Evolutionary conservation across 2,797 vertebrate genomes (phyloP), one percentile per base, ranked within the genome.

Genomic region (Scolopax bukidnonensis): DNA sequence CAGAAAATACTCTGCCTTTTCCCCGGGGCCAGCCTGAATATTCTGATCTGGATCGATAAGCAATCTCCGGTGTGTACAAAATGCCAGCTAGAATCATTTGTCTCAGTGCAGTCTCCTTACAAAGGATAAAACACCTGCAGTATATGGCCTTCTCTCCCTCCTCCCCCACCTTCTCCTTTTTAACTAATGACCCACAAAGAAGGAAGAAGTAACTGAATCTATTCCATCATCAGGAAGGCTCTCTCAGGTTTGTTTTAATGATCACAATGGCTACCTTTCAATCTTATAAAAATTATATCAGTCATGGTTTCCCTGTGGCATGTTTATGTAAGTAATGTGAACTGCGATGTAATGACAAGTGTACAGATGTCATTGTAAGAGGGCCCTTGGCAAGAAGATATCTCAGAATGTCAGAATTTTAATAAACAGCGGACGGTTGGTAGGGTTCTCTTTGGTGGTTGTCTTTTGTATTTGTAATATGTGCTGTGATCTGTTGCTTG

Each of bases 31-130:
- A 84, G 98, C 97, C 98, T 98, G 98, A 99, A 99, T 99, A 98
- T 99, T 99, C 98, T 98, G 98, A 99, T 99, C 99, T 98, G 98
- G 99, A 99, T 99, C 99, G 98, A 99, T 99, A 99, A 99, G 99
- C 99, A 99, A 99, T 99, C 99, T 99, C 99, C 99, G 99, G 99
- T 99, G 99, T 99, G 99, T 99, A 99, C 99, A 99, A 99, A 99
- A 99, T 99, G 99, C 99, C 99, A 99, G 98, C 99, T 98, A 98
- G 98, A 99, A 99, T 99, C 99, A 99, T 99, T 99, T 99, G 99
- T 99, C 99, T 99, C 99, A 95, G 95, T 97, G 98, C 98, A 98
- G 98, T 98, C 98, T 97, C 97, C 97, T 97, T 96, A 98, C 98
- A 94, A 98, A 98, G 98, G 98, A 98, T 98, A 98, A 98, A 98